Evolutionary conservation across 2,113 vertebrate genomes (phyloP), one percentile per base, ranked within the genome.

Genomic region (Gallinago media): DNA sequence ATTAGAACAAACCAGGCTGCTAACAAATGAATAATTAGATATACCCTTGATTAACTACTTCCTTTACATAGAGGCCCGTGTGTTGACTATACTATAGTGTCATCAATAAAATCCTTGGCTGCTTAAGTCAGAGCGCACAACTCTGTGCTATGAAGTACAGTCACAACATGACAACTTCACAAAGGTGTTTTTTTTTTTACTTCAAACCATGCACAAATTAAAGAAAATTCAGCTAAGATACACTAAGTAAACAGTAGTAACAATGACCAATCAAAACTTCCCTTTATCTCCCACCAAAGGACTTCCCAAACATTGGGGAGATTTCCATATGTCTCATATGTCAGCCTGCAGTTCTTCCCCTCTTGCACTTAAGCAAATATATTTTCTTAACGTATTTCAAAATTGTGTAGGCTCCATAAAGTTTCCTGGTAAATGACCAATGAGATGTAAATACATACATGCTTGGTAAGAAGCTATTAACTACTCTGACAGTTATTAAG

Each of bases 41-140:
- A 58, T 27, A 66, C 56, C 76, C 85, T 86, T 94, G 72, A 93
- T 95, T 70, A 93, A 61, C 61, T 67, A 61, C 47, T 95, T 95
- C 79, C 90, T 92, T 83, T 92, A 97, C 85, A 93, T 23, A 77
- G 52, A 75, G 19, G 54, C n/a, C 9, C 0, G 0, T 74, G 13
- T 75, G 34, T 55, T 88, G 67, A 46, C 61, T 77, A 9, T 46
- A 55, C 54, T 62, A 63, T 29, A 34, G 27, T 47, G 59, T 72
- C 85, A 86, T 65, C 90, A 88, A 55, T 50, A 84, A 93, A 77
- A 86, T 61, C 52, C 42, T 62, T 9, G 34, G 58, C 71, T 91
- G 38, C 27, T 63, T 62, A 82, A 66, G 49, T 26, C 47, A 86
- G 47, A 81, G 32, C 0, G 0, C 44, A 22, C 42, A 66, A 31